Evolutionary conservation across 2,888 invertebrate species (phyloP), one percentile per base, ranked within the genome.

Genomic region (Cephonodes hylas): DNA sequence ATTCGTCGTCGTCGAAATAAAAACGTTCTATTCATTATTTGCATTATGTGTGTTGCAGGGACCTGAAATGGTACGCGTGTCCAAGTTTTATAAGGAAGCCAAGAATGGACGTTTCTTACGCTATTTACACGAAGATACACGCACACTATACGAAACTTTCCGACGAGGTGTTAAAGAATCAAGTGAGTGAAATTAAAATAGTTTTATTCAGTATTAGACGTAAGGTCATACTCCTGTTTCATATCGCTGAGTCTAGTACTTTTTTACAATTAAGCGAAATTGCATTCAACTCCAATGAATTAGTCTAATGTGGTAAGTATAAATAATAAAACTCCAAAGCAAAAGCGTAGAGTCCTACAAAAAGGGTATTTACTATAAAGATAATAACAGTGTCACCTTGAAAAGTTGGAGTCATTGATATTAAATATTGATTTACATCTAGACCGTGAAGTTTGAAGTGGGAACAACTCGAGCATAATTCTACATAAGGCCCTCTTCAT

Each of bases 131-230:
- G 96, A 97, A 77, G 98, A 98, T 85, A 96, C 96, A 62, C 95
- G 95, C 80, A 99, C 99, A 59, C 92, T 98, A 42, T 98, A 97
- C 86, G 97, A 98, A 76, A 95, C 96, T 69, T 97, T 98, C 89
- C 95, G 98, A 72, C 95, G 96, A 85, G 99, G 99, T 68, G 97
- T 97, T 75, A 97, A 96, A 90, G 96, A 97, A 86, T 98, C 98
- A 80, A 97, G 97, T 96, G 88, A 95, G 95, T 94, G 60, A 42
- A 23, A 31, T 20, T 67, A 25, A 42, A 62, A 63, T 45, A 64
- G 60, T 64, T n/a, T 63, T 62, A 22, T n/a, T 38, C 42, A 57
- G 42, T 8, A n/a, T n/a, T n/a, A n/a, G n/a, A n/a, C n/a, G n/a
- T n/a, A n/a, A n/a, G n/a, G n/a, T n/a, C n/a, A n/a, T n/a, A n/a